A percentile compares a stretch with the other conserved stretches of the same genome.
Conservation (phyloP, 2,888 invertebrate genomes). For the Drosophila tripunctata region DNA sequence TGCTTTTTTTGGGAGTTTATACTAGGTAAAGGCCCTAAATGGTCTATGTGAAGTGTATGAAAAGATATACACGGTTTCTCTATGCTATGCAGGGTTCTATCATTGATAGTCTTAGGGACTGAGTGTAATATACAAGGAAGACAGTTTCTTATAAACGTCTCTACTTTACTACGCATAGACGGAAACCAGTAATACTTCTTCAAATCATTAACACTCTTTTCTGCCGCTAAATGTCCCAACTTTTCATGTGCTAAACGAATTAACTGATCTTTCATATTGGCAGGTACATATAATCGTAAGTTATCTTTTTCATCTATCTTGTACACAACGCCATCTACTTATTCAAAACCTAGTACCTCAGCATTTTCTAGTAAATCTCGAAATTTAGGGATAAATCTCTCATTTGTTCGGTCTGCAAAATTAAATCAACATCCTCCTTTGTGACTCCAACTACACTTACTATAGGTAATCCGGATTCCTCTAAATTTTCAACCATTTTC, state of each 20-base stretch:
- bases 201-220: not conserved
- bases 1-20: not conserved
- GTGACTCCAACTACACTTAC: not conserved
- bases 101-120: not conserved
- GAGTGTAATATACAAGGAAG: not conserved
- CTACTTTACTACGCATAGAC: not conserved
- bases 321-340: not conserved
- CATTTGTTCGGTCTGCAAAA: not conserved
- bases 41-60: not conserved
- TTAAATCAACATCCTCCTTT: not conserved
- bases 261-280: not conserved
- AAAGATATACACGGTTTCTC: not conserved
- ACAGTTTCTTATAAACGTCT: not conserved
- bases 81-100: not conserved
- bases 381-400: not conserved
- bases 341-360: not conserved
- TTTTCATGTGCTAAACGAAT: not conserved
- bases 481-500: too few species aligned
- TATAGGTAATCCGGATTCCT: not conserved
- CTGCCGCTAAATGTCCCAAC: not conserved
- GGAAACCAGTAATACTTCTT: not conserved
- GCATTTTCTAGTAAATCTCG: not conserved
- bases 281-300: not conserved
- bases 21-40: not conserved
- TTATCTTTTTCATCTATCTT: not conserved